A percentile compares a stretch with the other conserved stretches of the same genome.
These are phyloP conservation scores for Equus przewalskii DNA, from an alignment of 2,113 vertebrate genomes.

Conservation along the genomic window DNA sequence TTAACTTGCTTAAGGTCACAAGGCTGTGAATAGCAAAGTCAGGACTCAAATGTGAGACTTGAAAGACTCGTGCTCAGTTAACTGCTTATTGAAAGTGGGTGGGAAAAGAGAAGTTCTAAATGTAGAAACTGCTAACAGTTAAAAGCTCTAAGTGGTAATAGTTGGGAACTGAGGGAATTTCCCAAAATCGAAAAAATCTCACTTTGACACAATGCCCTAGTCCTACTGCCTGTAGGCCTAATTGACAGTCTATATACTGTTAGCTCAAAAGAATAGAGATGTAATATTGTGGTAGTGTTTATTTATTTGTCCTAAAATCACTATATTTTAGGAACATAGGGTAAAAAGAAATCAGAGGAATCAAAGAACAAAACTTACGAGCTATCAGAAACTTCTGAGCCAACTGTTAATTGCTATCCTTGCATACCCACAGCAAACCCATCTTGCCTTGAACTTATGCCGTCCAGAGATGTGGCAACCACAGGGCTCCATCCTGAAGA, in stretches of 20 bases:
- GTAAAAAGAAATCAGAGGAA: not conserved
- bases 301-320: conserved; percentile 6
- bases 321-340: not conserved
- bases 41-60: not conserved
- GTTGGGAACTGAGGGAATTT: not conserved
- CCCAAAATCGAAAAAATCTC: not conserved
- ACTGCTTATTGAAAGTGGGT: not conserved
- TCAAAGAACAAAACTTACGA: not conserved
- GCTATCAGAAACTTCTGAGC: not conserved
- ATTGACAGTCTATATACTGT: not conserved
- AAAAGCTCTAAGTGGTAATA: not conserved
- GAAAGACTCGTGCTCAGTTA: not conserved
- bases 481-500: not conserved
- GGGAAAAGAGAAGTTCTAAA: not conserved
- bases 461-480: not conserved
- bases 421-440: not conserved
- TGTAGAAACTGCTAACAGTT: not conserved
- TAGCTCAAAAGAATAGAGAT: not conserved
- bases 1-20: not conserved
- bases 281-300: not conserved
- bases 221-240: not conserved
- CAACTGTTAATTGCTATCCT: not conserved
- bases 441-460: not conserved
- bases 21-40: not conserved
- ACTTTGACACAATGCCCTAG: not conserved